Conservation (phyloP, 2,888 invertebrate genomes). For the Aradus depressus region DNA sequence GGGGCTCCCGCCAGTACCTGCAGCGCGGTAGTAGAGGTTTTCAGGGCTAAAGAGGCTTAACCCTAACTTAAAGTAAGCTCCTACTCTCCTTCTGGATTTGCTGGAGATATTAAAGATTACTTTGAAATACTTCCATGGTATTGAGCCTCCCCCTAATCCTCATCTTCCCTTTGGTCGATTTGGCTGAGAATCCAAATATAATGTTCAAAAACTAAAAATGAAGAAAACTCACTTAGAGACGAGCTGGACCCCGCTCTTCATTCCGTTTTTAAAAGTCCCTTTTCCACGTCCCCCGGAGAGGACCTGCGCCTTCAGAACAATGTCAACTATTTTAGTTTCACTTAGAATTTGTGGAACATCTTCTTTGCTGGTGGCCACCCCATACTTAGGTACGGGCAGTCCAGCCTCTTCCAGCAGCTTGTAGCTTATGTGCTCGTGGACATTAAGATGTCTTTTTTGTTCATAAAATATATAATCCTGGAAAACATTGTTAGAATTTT, state of each 20-base stretch:
- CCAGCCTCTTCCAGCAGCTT: constrained; percentile 70
- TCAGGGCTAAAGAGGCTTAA: no score
- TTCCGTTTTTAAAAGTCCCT: constrained; percentile 83
- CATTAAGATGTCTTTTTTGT: constrained; percentile 70
- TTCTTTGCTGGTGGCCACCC: constrained; percentile 69
- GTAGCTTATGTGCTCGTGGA: constrained; percentile 92
- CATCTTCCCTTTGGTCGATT: no score
- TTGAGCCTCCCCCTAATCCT: no score
- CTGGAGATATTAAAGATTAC: no score
- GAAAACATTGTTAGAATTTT: not conserved
- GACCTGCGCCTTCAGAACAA: constrained; percentile 81
- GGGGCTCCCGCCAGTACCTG: no score
- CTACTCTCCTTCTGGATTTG: no score
- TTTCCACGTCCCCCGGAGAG: constrained; percentile 89
- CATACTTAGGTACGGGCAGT: constrained; percentile 84
- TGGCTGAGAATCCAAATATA: not conserved
- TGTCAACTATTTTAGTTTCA: constrained; percentile 62
- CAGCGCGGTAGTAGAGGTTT: no score
- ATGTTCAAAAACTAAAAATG: not conserved
- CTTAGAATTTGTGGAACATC: constrained; percentile 72
- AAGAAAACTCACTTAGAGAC: constrained; percentile 8
- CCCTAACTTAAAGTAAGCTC: no score
- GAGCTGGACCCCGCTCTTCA: constrained; percentile 77
- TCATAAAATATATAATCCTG: constrained; percentile 35
- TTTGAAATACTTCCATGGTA: no score